A percentile compares a stretch with the other conserved stretches of the same genome.
phyloP scores from a whole-genome alignment of 1,140 invertebrate genomes.

The Theocolax elegans region DNA sequence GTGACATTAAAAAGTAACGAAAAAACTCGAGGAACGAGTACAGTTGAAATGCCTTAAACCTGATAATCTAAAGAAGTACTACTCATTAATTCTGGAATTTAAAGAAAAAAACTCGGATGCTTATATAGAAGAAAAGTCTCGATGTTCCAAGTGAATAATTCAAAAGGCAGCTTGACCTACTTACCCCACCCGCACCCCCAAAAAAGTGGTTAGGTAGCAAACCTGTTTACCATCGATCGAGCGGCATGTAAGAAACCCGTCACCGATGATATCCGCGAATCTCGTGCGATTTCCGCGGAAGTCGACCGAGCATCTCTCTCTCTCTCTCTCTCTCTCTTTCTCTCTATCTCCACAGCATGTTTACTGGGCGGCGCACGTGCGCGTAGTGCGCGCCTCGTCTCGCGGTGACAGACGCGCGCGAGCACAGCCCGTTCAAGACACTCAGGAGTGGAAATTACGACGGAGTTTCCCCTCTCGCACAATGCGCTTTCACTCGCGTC shows the following conservation, averaged over 20 bases:
- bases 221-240: constrained; percentile 6
- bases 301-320: not conserved
- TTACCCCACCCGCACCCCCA: constrained; percentile 16
- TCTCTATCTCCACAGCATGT: not conserved
- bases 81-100: no score
- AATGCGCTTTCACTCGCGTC: constrained; percentile 23
- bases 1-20: no score
- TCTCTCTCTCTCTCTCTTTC: not conserved
- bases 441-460: constrained; percentile 18
- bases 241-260: constrained; percentile 16
- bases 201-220: constrained; percentile 21
- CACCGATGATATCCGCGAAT: constrained; percentile 5
- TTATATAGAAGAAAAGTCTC: no score
- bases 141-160: no score
- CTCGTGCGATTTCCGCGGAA: constrained; percentile 35
- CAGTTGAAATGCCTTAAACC: no score
- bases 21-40: no score
- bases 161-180: constrained; percentile 10
- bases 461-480: constrained; percentile 32
- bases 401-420: constrained; percentile 10
- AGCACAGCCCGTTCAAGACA: no score
- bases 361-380: no score
- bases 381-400: no score
- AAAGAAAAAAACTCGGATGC: no score
- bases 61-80: no score